Conservation (phyloP, 2,888 invertebrate species). For the Rhaphigaster nebulosa region DNA sequence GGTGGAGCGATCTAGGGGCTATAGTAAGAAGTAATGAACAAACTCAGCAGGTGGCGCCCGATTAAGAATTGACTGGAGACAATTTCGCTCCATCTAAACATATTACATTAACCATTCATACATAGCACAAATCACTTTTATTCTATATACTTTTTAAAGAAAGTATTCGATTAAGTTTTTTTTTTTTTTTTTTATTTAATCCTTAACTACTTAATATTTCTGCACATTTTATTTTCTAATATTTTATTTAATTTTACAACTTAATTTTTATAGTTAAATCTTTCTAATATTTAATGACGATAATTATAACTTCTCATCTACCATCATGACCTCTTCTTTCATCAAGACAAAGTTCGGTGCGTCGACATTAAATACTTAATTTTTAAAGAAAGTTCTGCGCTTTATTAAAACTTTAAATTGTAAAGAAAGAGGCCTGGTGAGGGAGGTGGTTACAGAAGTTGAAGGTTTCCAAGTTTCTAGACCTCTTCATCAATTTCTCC, state of each 20-base stretch:
- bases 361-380: background rate
- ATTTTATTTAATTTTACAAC: no score
- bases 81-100: background rate
- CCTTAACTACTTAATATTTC: no score
- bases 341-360: background rate
- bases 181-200: no score
- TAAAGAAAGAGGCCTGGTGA: background rate
- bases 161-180: no score
- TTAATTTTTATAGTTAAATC: no score
- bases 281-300: background rate
- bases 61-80: background rate
- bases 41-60: background rate
- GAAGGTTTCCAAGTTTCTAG: background rate
- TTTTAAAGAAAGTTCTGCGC: background rate
- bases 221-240: no score
- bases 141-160: background rate
- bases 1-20: conserved; percentile 13
- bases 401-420: conserved; percentile 14
- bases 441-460: background rate
- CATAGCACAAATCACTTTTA: background rate
- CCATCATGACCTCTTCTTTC: background rate
- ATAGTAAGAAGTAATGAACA: background rate
- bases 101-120: background rate
- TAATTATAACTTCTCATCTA: background rate
- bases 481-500: background rate